These are phyloP conservation scores for Drosophila aff. DNA, from an alignment of 1,140 invertebrate genomes.

Conservation along the genomic window DNA sequence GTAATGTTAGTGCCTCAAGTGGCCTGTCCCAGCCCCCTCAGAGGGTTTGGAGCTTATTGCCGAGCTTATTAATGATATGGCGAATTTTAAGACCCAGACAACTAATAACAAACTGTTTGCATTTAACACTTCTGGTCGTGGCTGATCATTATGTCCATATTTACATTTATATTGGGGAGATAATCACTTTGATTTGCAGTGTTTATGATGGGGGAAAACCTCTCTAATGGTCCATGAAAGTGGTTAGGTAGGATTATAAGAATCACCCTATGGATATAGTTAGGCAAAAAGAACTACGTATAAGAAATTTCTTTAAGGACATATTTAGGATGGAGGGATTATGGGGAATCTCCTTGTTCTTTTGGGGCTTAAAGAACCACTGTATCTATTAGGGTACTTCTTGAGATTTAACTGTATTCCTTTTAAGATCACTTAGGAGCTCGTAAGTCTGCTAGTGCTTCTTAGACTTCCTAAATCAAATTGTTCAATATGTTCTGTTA, in stretches of 20 bases:
- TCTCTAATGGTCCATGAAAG: neutral
- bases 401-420: neutral
- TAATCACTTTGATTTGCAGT: neutral
- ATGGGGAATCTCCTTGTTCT: neutral
- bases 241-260: too few relatives aligned
- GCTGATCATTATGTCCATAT: neutral
- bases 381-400: neutral
- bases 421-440: neutral
- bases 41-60: constrained; percentile 4
- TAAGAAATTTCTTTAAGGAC: too few relatives aligned
- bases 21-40: neutral
- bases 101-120: constrained; percentile 13
- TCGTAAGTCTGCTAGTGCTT: neutral
- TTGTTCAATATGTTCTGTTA: too few relatives aligned
- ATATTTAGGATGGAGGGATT: too few relatives aligned
- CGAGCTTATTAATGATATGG: constrained; percentile 27
- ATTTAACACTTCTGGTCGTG: constrained; percentile 2
- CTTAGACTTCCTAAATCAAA: neutral
- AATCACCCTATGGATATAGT: too few relatives aligned
- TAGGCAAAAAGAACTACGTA: neutral
- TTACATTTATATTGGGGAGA: neutral
- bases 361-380: neutral
- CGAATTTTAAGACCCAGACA: neutral
- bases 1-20: neutral
- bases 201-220: neutral